A percentile compares a stretch with the other conserved stretches of the same genome.
Evolutionary conservation across 2,888 invertebrate species (phyloP).

Genomic region (Creontiades dilutus): DNA sequence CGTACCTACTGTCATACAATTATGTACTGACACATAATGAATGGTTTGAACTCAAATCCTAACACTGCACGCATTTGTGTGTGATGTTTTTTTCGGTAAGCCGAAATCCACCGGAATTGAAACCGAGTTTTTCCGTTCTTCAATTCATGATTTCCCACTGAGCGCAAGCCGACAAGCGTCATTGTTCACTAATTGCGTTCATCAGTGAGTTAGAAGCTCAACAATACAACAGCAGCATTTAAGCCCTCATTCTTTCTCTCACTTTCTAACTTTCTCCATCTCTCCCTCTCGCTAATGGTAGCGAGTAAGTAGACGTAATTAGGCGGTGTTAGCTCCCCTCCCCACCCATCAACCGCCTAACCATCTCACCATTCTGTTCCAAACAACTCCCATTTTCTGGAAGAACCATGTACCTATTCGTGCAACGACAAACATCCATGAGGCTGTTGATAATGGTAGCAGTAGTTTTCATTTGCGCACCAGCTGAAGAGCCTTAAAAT

Average conservation of each 20-base stretch:
- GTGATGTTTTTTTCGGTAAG: too few species aligned
- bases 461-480: too few species aligned
- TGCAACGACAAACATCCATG: too few species aligned
- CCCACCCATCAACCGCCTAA: background rate
- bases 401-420: background rate
- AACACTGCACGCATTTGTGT: too few species aligned
- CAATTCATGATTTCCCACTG: slow-evolving; percentile 5
- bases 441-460: too few species aligned
- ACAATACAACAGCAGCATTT: slow-evolving; percentile 21
- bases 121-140: background rate
- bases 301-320: slow-evolving; percentile 6
- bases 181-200: slow-evolving; percentile 14
- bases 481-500: too few species aligned
- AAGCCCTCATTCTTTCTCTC: slow-evolving; percentile 16
- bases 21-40: too few species aligned
- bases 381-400: background rate
- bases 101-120: background rate
- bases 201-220: slow-evolving; percentile 18
- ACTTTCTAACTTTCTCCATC: background rate
- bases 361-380: background rate
- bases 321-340: background rate
- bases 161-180: background rate
- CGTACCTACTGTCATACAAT: too few species aligned
- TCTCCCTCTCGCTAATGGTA: background rate
- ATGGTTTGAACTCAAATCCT: too few species aligned